Evolutionary conservation across 2,888 invertebrate genomes (phyloP), one percentile per base, ranked within the genome.

Genomic region (Zaprionus bogoriensis): DNA sequence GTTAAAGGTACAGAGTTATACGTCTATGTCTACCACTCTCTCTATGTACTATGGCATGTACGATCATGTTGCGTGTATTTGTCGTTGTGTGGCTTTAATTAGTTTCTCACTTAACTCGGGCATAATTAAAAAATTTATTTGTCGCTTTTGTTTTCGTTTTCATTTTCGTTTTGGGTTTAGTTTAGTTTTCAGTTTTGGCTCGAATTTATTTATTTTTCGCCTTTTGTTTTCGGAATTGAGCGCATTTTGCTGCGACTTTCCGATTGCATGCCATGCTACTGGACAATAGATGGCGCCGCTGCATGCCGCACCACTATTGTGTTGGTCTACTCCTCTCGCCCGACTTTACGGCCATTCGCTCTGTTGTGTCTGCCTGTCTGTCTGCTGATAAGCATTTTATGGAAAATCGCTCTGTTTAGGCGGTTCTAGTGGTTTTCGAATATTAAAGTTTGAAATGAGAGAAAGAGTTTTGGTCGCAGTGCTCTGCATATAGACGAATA

Each of bases 1-100:
- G 17, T 9, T 14, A 36, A 36, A 36, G 17, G 9, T 36, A 32
- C 32, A 36, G 17, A 17, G 14, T 1, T 36, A 17, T 36, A n/a
- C n/a, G n/a, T n/a, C n/a, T n/a, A n/a, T 14, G 6, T 14, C 12
- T 14, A 14, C 14, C 23, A 23, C 19, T 20, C 1, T 27, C 10
- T 12, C 2, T 28, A 22, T 20, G 1, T 48, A 22, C 20, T 27
- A 14, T 22, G 2, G 23, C 14, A 9, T 14, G 9, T 17, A n/a
- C 6, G 4, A 14, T 38, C 25, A 38, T 52, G 30, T 32, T 52
- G 42, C 42, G 44, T 46, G 19, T 53, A 25, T 27, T 50, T 61
- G 38, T 45, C 14, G 36, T 45, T 50, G 38, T 12, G n/a, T 50
- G 48, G 30, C 60, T 73, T 69, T 69, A 72, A 74, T 72, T 65